Base-by-base conservation (phyloP, 2,113 vertebrate genomes). In the Physeter macrocephalus region DNA sequence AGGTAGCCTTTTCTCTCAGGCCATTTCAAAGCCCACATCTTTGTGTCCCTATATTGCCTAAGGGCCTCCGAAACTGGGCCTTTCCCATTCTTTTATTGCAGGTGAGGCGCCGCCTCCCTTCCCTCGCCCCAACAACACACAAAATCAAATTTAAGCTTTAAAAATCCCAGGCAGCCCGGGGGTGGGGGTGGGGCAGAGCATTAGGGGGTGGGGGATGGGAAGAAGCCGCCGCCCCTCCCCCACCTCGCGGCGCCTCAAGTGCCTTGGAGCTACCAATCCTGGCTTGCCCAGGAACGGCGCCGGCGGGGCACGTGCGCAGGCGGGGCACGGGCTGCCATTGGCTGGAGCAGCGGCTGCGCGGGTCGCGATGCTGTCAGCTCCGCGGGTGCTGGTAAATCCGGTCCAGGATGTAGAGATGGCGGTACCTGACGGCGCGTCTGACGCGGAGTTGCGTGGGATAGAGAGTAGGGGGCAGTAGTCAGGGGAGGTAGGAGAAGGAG, bases 401-500 rank as follows among this genome's bases (percentile, higher is more conserved):
- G 94, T 74, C 87, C 41, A 49, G 94, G 97, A 96, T 94, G 96
- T 93, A 92, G 94, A 97, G 96, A 81, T 20, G 94, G 95, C 90
- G 78, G 87, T n/a, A 29, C 74, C 67, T 75, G 95, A 90, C 95
- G 88, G 97, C 96, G 62, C 82, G 62, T 66, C 75, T 92, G 85
- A 97, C 95, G 95, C 81, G 43, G n/a, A 84, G 71, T 86, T 82
- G 88, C 96, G 95, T 86, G 96, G 95, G 92, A 96, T 94, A 81
- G 88, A 91, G 96, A 94, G 97, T 54, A 75, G 95, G 91, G 82
- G 96, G 98, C 97, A 96, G 98, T 92, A 94, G 97, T 88, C 91
- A 95, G 90, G 66, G 96, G 95, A 96, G 97, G 92, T 96, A 98
- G 97, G 97, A 97, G 97, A 98, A 98, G 98, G 97, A 92, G 98